phyloP scores from a whole-genome alignment of 1,140 invertebrate species.

The Cydia pomonella region DNA sequence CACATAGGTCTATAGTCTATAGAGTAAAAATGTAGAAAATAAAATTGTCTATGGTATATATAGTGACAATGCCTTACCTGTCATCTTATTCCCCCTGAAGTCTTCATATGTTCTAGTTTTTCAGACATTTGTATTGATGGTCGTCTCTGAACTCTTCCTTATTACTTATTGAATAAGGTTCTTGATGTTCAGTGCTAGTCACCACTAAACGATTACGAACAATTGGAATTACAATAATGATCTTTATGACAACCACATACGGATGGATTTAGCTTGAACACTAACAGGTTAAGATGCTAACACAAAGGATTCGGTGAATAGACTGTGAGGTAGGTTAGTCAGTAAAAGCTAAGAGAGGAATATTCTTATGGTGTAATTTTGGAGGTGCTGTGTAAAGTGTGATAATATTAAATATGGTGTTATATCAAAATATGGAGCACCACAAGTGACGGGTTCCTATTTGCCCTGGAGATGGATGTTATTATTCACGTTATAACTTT shows the following conservation, averaged over 20 bases:
- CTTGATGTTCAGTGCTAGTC: not conserved
- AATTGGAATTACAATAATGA: not conserved
- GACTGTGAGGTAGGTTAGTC: constrained; percentile 32
- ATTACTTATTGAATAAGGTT: not conserved
- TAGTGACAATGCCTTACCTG: no score
- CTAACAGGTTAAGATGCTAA: constrained; percentile 7
- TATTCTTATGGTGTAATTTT: constrained; percentile 39
- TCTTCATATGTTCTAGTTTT: no score
- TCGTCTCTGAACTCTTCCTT: not conserved
- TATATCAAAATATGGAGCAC: constrained; percentile 46
- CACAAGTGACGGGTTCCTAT: constrained; percentile 11
- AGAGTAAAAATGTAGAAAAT: no score
- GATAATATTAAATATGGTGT: constrained; percentile 47
- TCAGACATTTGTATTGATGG: not conserved
- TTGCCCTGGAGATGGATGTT: not conserved
- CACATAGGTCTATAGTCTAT: no score
- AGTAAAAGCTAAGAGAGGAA: constrained; percentile 39
- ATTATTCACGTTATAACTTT: not conserved
- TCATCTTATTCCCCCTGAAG: no score
- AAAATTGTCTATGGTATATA: no score
- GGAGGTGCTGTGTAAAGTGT: constrained; percentile 49
- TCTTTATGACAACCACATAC: not conserved
- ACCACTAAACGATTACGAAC: not conserved
- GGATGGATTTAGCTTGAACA: constrained; percentile 7
- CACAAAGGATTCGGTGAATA: constrained; percentile 20